phyloP scores from a whole-genome alignment of 2,797 vertebrate species.

The Erethizon dorsatum region DNA sequence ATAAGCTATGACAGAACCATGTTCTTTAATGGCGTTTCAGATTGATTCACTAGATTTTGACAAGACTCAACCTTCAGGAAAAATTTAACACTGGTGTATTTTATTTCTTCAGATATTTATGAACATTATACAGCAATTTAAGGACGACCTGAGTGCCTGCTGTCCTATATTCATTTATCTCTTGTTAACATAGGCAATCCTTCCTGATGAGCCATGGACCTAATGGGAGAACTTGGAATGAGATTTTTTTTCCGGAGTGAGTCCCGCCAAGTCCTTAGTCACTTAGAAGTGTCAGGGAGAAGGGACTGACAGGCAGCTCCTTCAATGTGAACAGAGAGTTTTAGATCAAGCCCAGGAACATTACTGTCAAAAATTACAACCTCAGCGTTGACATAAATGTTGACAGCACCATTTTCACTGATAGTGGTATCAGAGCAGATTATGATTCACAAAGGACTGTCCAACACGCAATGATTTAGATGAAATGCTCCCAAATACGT shows the following conservation, averaged over 20 bases:
- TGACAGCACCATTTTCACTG: conserved; percentile 88
- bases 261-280: conserved; percentile 71
- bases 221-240: conserved; percentile 62
- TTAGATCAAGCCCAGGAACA: conserved; percentile 87
- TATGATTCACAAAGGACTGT: conserved; percentile 88
- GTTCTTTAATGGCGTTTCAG: conserved; percentile 59
- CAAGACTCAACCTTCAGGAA: conserved; percentile 69
- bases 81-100: conserved; percentile 56
- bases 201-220: conserved; percentile 74
- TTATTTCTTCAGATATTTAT: conserved; percentile 76
- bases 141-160: conserved; percentile 9
- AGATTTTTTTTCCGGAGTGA: conserved; percentile 28
- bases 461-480: conserved; percentile 88
- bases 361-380: conserved; percentile 90
- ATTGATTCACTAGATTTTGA: conserved; percentile 46
- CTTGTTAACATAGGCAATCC: conserved; percentile 27
- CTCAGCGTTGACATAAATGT: conserved; percentile 89
- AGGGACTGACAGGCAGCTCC: conserved; percentile 74
- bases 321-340: conserved; percentile 80
- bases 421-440: conserved; percentile 89
- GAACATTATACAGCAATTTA: conserved; percentile 58
- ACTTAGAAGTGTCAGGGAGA: conserved; percentile 40
- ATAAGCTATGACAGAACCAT: background rate
- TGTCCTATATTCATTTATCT: conserved; percentile 66
- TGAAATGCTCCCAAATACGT: conserved; percentile 86